Percentiles rank a stretch among this genome's conserved stretches.
phyloP scores from a whole-genome alignment of 2,888 invertebrate species.

The Cephus pygmeus region DNA sequence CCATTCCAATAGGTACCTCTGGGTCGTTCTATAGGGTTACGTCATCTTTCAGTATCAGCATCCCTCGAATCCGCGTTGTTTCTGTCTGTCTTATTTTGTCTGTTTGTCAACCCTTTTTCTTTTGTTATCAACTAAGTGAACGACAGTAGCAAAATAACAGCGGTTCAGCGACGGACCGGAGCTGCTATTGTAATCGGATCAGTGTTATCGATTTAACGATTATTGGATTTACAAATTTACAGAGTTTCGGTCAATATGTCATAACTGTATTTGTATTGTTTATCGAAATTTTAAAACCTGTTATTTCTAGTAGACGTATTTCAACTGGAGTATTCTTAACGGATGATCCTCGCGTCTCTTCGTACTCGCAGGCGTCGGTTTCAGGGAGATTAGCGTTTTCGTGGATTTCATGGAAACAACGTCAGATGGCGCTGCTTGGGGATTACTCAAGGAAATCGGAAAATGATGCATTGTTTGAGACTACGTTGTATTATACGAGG shows the following conservation, averaged over 20 bases:
- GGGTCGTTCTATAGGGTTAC: conserved; percentile 42
- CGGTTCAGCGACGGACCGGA: too few relatives aligned
- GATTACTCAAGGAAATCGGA: conserved; percentile 37
- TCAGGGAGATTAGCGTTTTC: not conserved
- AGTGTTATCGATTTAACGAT: too few relatives aligned
- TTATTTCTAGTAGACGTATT: too few relatives aligned
- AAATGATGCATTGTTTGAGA: conserved; percentile 43
- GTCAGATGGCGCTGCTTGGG: not conserved
- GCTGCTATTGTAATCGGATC: too few relatives aligned
- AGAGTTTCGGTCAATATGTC: too few relatives aligned
- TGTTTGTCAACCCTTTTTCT: not conserved
- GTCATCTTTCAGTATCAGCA: conserved; percentile 20
- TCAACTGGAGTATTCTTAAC: conserved; percentile 11
- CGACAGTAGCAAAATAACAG: too few relatives aligned
- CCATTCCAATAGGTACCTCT: conserved; percentile 38
- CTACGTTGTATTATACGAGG: conserved; percentile 26
- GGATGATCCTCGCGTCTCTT: conserved; percentile 16
- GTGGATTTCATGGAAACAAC: conserved; percentile 3
- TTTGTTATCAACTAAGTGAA: not conserved
- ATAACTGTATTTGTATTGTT: too few relatives aligned
- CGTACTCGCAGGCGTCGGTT: not conserved
- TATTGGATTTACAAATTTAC: too few relatives aligned
- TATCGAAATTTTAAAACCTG: too few relatives aligned
- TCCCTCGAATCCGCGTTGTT: conserved; percentile 15
- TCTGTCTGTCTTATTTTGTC: conserved; percentile 11